Conservation (phyloP, 2,888 invertebrate species). For the Dynastes hyllus region DNA sequence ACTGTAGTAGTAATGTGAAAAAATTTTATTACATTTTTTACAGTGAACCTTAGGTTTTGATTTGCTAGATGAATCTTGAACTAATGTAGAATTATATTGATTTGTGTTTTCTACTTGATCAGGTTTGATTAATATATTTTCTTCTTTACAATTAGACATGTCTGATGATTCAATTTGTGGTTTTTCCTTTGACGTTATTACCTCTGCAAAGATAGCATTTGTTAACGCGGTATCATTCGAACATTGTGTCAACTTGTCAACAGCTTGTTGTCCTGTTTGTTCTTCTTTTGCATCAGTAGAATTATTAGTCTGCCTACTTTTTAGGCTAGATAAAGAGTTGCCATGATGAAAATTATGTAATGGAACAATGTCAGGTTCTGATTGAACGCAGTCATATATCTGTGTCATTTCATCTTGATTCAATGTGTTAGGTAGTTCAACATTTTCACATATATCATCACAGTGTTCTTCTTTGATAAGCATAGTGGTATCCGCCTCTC, state of each 20-base stretch:
- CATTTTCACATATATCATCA: neutral
- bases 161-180: neutral
- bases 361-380: too few relatives aligned
- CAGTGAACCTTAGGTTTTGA: neutral
- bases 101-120: too few relatives aligned
- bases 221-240: neutral
- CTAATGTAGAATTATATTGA: neutral
- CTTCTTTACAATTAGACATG: neutral
- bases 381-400: too few relatives aligned
- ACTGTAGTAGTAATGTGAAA: neutral
- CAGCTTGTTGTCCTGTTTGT: too few relatives aligned
- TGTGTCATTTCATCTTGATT: too few relatives aligned
- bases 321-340: neutral
- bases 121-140: too few relatives aligned
- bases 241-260: too few relatives aligned
- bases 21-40: neutral
- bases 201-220: neutral
- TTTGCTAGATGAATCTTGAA: neutral
- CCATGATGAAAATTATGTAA: neutral
- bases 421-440: neutral
- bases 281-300: too few relatives aligned
- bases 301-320: too few relatives aligned
- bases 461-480: neutral
- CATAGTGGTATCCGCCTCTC: neutral
- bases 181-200: neutral